Base-by-base conservation (phyloP, 2,888 invertebrate species). In the Acronicta leporina region DNA sequence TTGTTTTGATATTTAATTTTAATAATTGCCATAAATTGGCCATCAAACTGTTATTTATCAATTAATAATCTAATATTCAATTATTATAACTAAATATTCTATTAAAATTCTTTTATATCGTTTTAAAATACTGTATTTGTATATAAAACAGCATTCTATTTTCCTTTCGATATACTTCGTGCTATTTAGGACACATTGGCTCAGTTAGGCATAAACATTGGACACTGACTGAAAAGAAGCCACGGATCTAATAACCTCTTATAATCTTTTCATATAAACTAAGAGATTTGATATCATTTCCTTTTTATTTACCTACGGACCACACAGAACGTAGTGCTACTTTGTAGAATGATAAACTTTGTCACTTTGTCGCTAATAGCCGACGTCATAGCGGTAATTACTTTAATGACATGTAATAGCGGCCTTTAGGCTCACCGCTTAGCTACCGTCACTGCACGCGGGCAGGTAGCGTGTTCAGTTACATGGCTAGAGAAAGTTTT, bases 41-140 rank as follows among this genome's bases (percentile, higher is more conserved):
- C 20, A 60, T 63, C 40, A 58, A 62, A 47, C 11, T 43, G 55
- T 59, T 50, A 68, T 79, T 77, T 67, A 75, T 74, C 63, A 60
- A 74, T 74, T 64, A 58, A 71, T 59, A 61, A 65, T 61, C 67
- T 66, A 75, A 68, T 62, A 61, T 45, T 42, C 33, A 67, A 77
- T 76, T 64, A 77, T 63, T 65, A 68, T 76, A 73, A 66, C 48
- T 63, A 51, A 60, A 3, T 20, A 50, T 55, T 58, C 63, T 55
- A 44, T 52, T 53, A 44, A 47, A 58, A 13, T 44, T n/a, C 10
- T 47, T 11, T 42, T 54, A 67, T 58, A 47, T 53, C 7, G 6
- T 27, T 27, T 27, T 27, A 5, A 27, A 27, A 27, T 27, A 7
- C 3, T 25, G 5, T 2, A 5, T 25, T 25, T 25, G 2, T 25